Evolutionary conservation across 2,888 invertebrate species (phyloP).

Genomic region (Ectropis crepuscularia): DNA sequence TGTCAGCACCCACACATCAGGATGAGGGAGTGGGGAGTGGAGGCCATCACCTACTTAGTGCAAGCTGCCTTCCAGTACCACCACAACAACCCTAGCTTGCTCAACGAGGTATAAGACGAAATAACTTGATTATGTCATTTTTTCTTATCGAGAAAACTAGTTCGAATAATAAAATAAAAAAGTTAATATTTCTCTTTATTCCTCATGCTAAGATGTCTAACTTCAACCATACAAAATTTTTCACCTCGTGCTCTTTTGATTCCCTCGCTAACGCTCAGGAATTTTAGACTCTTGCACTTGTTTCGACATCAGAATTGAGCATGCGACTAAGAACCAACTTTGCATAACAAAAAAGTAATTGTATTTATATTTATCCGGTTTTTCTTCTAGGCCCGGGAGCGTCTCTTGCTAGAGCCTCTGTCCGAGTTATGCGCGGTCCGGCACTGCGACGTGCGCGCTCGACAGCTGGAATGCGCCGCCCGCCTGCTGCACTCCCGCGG

Average conservation of each 20-base stretch:
- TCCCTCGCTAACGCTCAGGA: not conserved
- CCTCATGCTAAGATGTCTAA: too few species aligned
- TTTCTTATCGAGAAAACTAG: too few species aligned
- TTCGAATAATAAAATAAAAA: too few species aligned
- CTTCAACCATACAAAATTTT: too few species aligned
- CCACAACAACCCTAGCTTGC: slow-evolving; percentile 91
- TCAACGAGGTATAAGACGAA: slow-evolving; percentile 92
- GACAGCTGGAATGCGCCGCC: slow-evolving; percentile 97
- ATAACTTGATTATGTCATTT: not conserved
- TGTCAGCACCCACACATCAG: slow-evolving; percentile 97
- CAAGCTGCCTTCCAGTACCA: slow-evolving; percentile 95
- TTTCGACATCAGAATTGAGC: not conserved
- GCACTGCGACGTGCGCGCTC: slow-evolving; percentile 96
- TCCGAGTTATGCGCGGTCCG: slow-evolving; percentile 95
- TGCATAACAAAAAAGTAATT: not conserved
- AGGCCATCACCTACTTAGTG: slow-evolving; percentile 97
- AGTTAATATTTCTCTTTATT: too few species aligned
- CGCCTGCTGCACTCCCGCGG: slow-evolving; percentile 96
- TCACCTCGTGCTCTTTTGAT: not conserved
- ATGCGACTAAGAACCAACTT: not conserved
- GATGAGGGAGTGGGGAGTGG: slow-evolving; percentile 99
- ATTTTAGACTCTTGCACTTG: not conserved
- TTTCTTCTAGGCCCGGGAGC: slow-evolving; percentile 88
- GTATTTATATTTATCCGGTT: not conserved
- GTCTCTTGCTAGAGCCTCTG: slow-evolving; percentile 93